phyloP scores from a whole-genome alignment of 2,797 vertebrate species.

The Neosilurus mollespiculum region DNA sequence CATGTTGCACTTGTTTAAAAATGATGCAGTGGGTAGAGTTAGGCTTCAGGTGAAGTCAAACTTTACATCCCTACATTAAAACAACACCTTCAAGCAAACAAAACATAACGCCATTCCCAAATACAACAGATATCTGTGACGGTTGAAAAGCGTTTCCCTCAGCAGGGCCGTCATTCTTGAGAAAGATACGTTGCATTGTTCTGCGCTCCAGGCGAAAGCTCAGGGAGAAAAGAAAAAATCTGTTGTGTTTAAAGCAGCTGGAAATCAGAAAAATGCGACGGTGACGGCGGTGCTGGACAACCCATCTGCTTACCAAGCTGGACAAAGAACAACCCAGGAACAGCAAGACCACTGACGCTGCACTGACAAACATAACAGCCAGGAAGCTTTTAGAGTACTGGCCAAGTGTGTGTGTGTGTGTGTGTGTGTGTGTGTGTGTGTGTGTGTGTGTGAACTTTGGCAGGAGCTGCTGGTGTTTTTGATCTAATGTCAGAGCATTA shows the following conservation, averaged over 20 bases:
- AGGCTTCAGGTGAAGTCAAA: no score
- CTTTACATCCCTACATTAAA: no score
- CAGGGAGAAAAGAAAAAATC: background rate
- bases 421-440: slow-evolving; percentile 24
- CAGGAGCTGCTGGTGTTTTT: slow-evolving; percentile 22
- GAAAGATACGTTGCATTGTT: background rate
- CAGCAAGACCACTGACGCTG: slow-evolving; percentile 43
- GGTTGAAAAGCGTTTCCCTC: background rate
- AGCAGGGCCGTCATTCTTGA: background rate
- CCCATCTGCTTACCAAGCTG: slow-evolving; percentile 58
- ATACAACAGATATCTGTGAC: background rate
- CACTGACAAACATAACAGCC: slow-evolving; percentile 23
- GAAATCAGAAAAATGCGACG: background rate
- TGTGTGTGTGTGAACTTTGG: slow-evolving; percentile 19
- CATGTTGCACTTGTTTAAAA: no score
- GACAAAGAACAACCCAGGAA: slow-evolving; percentile 43
- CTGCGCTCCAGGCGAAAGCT: background rate
- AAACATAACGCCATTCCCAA: background rate
- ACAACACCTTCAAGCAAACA: no score
- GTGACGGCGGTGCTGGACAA: slow-evolving; percentile 24
- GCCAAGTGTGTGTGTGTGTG: slow-evolving; percentile 33
- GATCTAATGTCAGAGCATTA: slow-evolving; percentile 37
- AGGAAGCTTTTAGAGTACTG: slow-evolving; percentile 28
- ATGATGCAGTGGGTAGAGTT: no score
- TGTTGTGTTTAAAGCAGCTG: slow-evolving; percentile 28